Evolutionary conservation across 2,797 vertebrate genomes (phyloP), one percentile per base, ranked within the genome.

Genomic region (Hapalemur alaotrensis): DNA sequence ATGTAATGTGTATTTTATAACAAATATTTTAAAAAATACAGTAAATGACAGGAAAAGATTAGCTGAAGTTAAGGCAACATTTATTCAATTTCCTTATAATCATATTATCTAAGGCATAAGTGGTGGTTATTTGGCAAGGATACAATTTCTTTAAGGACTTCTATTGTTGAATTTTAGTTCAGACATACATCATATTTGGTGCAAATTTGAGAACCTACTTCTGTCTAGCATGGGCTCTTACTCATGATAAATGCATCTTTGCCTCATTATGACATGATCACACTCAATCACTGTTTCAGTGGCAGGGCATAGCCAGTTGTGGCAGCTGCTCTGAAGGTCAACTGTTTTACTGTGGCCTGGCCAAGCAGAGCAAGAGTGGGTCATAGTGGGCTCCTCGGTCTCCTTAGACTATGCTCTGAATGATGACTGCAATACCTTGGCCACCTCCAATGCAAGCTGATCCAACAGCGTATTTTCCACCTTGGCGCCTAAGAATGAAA

Each of bases 401-500:
- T 72, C 54, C 32, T 98, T 98, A 99, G 93, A 98, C 98, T 4
- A 93, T 95, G 93, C 96, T 99, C 98, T 99, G 99, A 14, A 99
- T 97, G 97, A 99, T 84, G 82, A 99, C 46, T 4, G 99, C 99
- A 0, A 99, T 99, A 17, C 99, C 99, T 91, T 99, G 99, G 70
- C 99, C 99, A 0, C 99, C 99, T 1, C 99, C 99, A 2, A 99
- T 99, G 98, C 99, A 99, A 52, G 99, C 99, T 0, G 99, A 99
- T 4, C 99, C 99, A 0, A 99, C 98, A 0, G 99, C 99, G 0
- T 99, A 99, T 84, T 99, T 99, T 41, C 99, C 99, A 6, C 99
- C 98, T 8, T 99, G 99, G 32, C 99, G 99, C 98, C 99, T 99
- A 97, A 8, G 23, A 97, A 81, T 96, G 9, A 59, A 41, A 92